These are phyloP conservation scores for Bambusicola thoracicus DNA, from an alignment of 2,113 vertebrate genomes.

Conservation along the genomic window DNA sequence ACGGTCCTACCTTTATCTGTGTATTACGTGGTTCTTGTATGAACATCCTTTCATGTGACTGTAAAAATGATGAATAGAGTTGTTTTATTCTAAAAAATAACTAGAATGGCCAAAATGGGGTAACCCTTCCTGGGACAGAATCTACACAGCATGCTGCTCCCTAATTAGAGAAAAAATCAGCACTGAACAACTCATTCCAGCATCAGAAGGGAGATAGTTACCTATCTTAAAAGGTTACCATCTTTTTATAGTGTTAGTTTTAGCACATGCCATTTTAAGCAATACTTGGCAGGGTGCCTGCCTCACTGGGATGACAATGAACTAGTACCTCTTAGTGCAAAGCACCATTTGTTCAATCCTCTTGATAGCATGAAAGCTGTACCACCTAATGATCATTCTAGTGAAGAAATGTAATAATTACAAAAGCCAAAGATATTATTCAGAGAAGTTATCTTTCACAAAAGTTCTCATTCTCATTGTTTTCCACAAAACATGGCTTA, in stretches of 20 bases:
- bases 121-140: neutral
- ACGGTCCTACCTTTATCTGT: neutral
- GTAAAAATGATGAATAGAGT: neutral
- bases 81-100: neutral
- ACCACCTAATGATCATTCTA: neutral
- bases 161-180: neutral
- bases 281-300: neutral
- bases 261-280: neutral
- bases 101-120: neutral
- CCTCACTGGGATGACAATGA: neutral
- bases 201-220: neutral
- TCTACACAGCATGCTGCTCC: accelerated
- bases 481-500: neutral
- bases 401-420: neutral
- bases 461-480: neutral
- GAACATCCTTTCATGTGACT: neutral
- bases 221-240: neutral
- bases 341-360: neutral
- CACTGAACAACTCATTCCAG: neutral
- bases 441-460: neutral
- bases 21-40: accelerated
- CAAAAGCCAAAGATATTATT: neutral
- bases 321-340: neutral
- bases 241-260: neutral
- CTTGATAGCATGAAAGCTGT: neutral